These are phyloP conservation scores for Masticophis lateralis DNA, from an alignment of 2,797 vertebrate species.

Conservation along the genomic window DNA sequence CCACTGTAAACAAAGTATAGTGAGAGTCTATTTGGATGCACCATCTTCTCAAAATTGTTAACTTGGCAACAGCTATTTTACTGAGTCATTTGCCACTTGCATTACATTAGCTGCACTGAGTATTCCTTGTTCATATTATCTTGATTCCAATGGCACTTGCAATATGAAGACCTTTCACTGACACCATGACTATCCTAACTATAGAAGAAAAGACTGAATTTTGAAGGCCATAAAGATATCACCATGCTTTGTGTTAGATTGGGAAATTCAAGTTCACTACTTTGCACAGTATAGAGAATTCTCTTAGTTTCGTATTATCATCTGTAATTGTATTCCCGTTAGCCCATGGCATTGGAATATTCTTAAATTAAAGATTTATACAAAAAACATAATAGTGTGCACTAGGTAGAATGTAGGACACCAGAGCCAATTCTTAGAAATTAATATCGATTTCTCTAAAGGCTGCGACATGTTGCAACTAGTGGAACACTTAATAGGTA, in stretches of 20 bases:
- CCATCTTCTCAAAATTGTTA: background rate
- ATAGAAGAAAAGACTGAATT: background rate
- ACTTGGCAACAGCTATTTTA: background rate
- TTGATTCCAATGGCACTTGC: background rate
- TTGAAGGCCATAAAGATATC: background rate
- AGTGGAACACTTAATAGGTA: background rate
- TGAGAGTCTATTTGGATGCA: background rate
- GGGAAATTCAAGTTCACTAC: no score
- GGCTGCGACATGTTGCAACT: background rate
- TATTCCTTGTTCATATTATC: background rate
- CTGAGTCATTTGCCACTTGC: background rate
- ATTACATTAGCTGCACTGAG: background rate
- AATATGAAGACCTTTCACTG: background rate
- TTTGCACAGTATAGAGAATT: background rate
- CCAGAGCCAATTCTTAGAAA: background rate
- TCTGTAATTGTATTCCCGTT: background rate
- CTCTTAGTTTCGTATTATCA: background rate
- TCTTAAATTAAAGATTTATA: background rate
- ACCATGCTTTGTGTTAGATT: no score
- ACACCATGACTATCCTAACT: background rate
- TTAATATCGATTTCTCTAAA: background rate
- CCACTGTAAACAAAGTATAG: background rate
- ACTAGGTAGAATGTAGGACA: background rate
- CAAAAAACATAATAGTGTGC: background rate
- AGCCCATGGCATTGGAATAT: background rate